These are phyloP conservation scores for Dolichoris vasculosae DNA, from an alignment of 1,140 invertebrate genomes.

Conservation along the genomic window DNA sequence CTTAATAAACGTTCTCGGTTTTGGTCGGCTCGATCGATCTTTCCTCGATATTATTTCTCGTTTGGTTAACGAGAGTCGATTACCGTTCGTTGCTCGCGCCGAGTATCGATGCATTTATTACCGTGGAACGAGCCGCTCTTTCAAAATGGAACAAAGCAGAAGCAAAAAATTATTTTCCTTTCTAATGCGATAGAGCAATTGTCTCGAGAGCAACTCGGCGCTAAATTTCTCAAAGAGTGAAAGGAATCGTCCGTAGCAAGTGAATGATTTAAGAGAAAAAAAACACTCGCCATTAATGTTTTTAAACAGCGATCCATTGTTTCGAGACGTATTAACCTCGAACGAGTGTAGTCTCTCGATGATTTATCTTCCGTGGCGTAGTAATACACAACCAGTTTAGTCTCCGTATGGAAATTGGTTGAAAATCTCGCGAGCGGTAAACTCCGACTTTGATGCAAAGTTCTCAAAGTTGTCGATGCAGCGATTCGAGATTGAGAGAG, in stretches of 20 bases:
- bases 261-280: slow-evolving; percentile 3
- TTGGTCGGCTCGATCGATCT: not conserved
- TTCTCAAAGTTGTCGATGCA: too few species aligned
- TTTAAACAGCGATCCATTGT: slow-evolving; percentile 18
- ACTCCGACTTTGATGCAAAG: too few species aligned
- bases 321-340: not conserved
- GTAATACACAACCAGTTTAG: not conserved
- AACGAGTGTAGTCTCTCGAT: not conserved
- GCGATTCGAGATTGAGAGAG: too few species aligned
- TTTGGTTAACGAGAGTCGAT: not conserved
- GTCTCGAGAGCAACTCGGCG: not conserved
- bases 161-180: slow-evolving; percentile 3
- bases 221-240: slow-evolving; percentile 10
- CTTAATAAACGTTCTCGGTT: too few species aligned
- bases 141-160: not conserved
- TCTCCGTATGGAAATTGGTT: not conserved
- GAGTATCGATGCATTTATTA: not conserved
- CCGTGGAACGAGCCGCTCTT: not conserved
- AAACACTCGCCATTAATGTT: not conserved
- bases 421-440: not conserved
- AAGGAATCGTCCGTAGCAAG: not conserved
- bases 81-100: too few species aligned
- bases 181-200: not conserved
- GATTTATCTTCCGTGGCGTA: not conserved
- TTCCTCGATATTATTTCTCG: not conserved